These are phyloP conservation scores for Candidula unifasciata DNA, from an alignment of 2,888 invertebrate genomes.

Conservation along the genomic window DNA sequence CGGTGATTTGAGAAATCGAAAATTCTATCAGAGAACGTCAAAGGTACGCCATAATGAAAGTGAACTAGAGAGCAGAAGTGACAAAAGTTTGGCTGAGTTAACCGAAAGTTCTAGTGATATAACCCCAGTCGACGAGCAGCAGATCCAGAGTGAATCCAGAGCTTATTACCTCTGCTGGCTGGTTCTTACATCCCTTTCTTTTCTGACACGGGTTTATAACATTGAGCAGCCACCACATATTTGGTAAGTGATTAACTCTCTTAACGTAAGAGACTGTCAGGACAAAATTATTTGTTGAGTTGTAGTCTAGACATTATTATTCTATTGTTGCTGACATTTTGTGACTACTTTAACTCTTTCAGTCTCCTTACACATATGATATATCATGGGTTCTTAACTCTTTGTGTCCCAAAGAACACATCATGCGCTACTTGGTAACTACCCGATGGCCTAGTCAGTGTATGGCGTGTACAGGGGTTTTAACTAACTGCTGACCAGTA, in stretches of 20 bases:
- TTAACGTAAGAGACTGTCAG: neutral
- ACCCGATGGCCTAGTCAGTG: too few species aligned
- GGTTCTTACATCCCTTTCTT: conserved; percentile 80
- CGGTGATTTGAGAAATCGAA: conserved; percentile 14
- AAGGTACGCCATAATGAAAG: neutral
- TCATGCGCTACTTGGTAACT: too few species aligned
- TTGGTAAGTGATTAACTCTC: conserved; percentile 83
- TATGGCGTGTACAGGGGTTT: too few species aligned
- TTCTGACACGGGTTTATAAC: conserved; percentile 90
- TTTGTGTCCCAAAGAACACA: too few species aligned
- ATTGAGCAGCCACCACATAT: conserved; percentile 94
- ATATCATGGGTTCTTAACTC: too few species aligned
- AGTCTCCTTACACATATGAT: too few species aligned
- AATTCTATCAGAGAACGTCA: neutral
- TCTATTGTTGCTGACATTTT: too few species aligned
- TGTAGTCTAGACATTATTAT: neutral
- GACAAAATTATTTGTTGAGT: neutral
- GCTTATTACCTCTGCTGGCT: conserved; percentile 55
- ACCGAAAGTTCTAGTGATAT: neutral
- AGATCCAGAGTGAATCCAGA: conserved; percentile 8
- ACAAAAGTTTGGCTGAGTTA: neutral
- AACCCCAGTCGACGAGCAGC: conserved; percentile 28
- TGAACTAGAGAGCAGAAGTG: neutral
- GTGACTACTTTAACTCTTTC: too few species aligned
- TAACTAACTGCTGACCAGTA: too few species aligned